Conservation (phyloP, 2,888 invertebrate species). For the Abrostola tripartita region DNA sequence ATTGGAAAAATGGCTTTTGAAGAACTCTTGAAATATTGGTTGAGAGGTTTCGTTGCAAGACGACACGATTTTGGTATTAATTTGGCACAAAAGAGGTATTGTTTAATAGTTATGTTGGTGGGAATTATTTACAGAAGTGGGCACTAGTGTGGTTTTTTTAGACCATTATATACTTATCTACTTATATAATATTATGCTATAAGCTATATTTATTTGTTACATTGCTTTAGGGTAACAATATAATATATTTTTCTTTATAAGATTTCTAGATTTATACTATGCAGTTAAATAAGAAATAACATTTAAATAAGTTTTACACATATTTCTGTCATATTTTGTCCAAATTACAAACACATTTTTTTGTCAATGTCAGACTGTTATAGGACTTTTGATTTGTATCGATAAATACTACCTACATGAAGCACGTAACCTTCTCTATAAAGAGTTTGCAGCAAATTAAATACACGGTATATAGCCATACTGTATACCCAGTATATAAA, state of each 20-base stretch:
- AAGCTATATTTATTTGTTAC: too few species aligned
- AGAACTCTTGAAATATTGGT: conserved; percentile 75
- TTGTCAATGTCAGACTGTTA: too few species aligned
- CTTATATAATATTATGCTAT: background rate
- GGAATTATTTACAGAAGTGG: conserved; percentile 54
- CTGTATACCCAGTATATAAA: conserved; percentile 32
- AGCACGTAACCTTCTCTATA: background rate
- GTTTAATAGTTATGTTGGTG: conserved; percentile 59
- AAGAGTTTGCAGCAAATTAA: background rate
- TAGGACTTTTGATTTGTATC: too few species aligned
- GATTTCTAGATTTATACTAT: too few species aligned
- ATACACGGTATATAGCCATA: conserved; percentile 14
- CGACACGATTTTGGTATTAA: conserved; percentile 73
- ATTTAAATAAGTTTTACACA: too few species aligned
- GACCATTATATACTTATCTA: background rate
- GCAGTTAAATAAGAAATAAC: too few species aligned
- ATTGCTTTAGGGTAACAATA: too few species aligned
- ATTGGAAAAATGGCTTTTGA: conserved; percentile 81
- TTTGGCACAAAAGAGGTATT: conserved; percentile 63
- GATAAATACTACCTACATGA: too few species aligned
- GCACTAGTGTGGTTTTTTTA: conserved; percentile 16
- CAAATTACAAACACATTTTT: too few species aligned
- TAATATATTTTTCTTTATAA: too few species aligned
- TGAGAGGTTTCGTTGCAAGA: conserved; percentile 66
- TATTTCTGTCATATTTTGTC: background rate